Evolutionary conservation across 2,113 vertebrate genomes (phyloP).

Genomic region (Pitta sordida): DNA sequence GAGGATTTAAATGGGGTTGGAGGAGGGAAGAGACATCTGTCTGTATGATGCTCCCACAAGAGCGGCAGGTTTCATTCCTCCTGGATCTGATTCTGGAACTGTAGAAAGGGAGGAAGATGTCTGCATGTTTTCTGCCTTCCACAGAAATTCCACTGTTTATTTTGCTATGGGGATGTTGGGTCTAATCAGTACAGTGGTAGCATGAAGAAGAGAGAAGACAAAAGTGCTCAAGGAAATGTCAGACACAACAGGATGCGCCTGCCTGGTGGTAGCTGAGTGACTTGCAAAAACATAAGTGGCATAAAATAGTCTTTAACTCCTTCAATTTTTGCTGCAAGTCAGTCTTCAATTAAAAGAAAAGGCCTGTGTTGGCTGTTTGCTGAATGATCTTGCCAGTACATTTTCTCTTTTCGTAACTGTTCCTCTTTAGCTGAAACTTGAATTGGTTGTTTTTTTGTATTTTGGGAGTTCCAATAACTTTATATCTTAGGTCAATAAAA

Average conservation of each 20-base stretch:
- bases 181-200: neutral
- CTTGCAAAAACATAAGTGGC: neutral
- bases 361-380: neutral
- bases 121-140: neutral
- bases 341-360: neutral
- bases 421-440: neutral
- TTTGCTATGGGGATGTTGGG: neutral
- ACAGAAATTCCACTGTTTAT: neutral
- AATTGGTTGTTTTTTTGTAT: neutral
- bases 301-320: constrained; percentile 19
- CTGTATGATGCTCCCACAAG: neutral
- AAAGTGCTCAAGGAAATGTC: constrained; percentile 20
- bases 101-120: neutral
- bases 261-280: constrained; percentile 4
- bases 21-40: neutral
- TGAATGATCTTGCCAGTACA: rapidly evolving
- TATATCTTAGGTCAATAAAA: neutral
- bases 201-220: neutral
- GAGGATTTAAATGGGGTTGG: neutral
- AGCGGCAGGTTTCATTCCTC: neutral
- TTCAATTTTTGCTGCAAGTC: neutral
- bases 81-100: neutral
- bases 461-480: neutral
- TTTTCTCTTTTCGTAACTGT: neutral
- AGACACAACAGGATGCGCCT: constrained; percentile 3